These are phyloP conservation scores for Noctua comes DNA, from an alignment of 2,888 invertebrate species.

Conservation along the genomic window DNA sequence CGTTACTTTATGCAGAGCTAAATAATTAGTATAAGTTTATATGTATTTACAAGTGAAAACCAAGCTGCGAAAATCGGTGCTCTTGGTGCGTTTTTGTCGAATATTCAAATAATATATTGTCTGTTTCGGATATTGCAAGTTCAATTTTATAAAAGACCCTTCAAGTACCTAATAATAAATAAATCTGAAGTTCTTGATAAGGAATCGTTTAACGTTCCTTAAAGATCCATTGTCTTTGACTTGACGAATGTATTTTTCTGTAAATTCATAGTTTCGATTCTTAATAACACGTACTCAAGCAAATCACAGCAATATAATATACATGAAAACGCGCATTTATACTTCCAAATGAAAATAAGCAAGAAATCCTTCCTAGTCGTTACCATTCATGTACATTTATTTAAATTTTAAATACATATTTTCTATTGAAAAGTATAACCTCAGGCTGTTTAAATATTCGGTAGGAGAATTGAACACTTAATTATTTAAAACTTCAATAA, in stretches of 20 bases:
- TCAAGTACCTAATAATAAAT: background rate
- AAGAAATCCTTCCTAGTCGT: conserved; percentile 7
- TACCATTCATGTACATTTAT: conserved; percentile 31
- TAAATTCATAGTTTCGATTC: conserved; percentile 1
- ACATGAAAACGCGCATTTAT: conserved; percentile 16
- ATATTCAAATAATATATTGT: background rate
- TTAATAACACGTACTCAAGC: conserved; percentile 31
- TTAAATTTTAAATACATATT: conserved; percentile 41
- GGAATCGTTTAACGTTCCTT: conserved; percentile 48
- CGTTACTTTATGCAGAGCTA: conserved; percentile 54
- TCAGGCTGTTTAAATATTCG: conserved; percentile 65
- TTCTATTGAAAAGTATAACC: conserved; percentile 58
- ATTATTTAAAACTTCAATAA: conserved; percentile 73
- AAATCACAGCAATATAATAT: conserved; percentile 54
- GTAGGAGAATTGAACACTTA: conserved; percentile 78
- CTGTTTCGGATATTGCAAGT: background rate
- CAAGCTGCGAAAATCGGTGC: conserved; percentile 13
- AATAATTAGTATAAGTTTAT: conserved; percentile 40
- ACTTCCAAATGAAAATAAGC: conserved; percentile 48
- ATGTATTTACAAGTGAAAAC: conserved; percentile 61
- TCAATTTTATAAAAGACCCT: background rate
- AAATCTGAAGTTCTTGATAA: background rate
- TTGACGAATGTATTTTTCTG: background rate
- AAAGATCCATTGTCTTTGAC: conserved; percentile 1
- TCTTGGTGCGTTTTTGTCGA: conserved; percentile 22